Conservation (phyloP, 1,140 invertebrate genomes). For the Zaprionus vittiger region DNA sequence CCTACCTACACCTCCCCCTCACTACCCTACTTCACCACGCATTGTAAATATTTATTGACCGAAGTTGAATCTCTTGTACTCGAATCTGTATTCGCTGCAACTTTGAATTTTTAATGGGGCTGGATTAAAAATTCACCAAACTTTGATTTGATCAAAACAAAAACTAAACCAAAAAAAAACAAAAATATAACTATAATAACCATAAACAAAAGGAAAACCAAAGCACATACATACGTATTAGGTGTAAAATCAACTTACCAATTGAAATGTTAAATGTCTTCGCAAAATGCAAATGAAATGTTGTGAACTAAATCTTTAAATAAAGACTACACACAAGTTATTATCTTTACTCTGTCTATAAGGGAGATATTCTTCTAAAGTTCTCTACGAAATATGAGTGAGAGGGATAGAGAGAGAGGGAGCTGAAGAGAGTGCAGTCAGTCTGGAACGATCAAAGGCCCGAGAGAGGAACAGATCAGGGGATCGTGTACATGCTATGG, state of each 20-base stretch:
- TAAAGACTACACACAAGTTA: constrained; percentile 38
- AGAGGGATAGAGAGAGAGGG: no score
- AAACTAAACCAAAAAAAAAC: constrained; percentile 24
- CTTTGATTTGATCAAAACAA: constrained; percentile 61
- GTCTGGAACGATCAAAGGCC: no score
- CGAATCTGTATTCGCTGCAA: constrained; percentile 7
- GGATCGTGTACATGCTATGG: no score
- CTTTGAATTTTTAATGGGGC: constrained; percentile 83
- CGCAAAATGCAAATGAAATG: constrained; percentile 53
- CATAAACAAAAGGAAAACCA: constrained; percentile 25
- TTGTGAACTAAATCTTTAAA: constrained; percentile 49
- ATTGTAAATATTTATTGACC: constrained; percentile 66
- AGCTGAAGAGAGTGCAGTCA: no score
- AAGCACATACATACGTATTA: constrained; percentile 35
- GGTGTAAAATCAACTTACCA: constrained; percentile 29
- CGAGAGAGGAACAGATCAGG: no score
- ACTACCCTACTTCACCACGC: neutral
- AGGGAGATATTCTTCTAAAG: neutral
- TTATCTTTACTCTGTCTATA: neutral
- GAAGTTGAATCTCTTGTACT: constrained; percentile 16
- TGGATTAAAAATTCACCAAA: constrained; percentile 83
- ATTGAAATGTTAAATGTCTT: constrained; percentile 47
- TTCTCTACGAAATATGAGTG: neutral
- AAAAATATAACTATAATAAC: neutral
- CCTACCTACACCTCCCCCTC: neutral